These are phyloP conservation scores for Fissipunctia ypsillon DNA, from an alignment of 2,888 invertebrate species.

Conservation along the genomic window DNA sequence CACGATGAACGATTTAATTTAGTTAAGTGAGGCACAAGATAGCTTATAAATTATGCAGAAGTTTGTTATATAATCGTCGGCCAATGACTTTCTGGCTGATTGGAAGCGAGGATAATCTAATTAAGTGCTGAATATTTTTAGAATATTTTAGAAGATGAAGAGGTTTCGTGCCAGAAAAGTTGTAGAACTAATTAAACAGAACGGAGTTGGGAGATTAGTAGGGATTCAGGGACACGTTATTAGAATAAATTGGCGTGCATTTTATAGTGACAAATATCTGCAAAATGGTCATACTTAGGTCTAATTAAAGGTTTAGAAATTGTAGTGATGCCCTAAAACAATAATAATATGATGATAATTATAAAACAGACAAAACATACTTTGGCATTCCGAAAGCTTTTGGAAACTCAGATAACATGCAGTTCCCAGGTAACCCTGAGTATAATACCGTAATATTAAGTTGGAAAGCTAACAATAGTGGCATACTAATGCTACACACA, in stretches of 20 bases:
- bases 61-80: slow-evolving; percentile 64
- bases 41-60: slow-evolving; percentile 76
- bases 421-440: slow-evolving; percentile 23
- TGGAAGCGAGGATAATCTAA: slow-evolving; percentile 63
- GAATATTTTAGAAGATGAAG: slow-evolving; percentile 23
- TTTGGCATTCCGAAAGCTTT: slow-evolving; percentile 34
- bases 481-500: slow-evolving; percentile 29
- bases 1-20: slow-evolving; percentile 79
- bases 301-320: not conserved
- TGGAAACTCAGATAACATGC: slow-evolving; percentile 18
- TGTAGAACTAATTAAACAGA: slow-evolving; percentile 6
- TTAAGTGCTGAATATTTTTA: slow-evolving; percentile 45
- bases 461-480: slow-evolving; percentile 44
- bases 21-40: slow-evolving; percentile 79
- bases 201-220: slow-evolving; percentile 11
- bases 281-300: not conserved
- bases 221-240: not conserved
- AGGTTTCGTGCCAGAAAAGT: slow-evolving; percentile 24
- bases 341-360: not conserved
- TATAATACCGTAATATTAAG: slow-evolving; percentile 30
- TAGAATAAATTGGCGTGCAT: not conserved
- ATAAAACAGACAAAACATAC: slow-evolving; percentile 12
- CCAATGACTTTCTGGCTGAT: slow-evolving; percentile 63
- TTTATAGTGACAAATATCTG: not conserved
- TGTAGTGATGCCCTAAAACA: not conserved